phyloP scores from a whole-genome alignment of 1,140 invertebrate species.

The Phymorhynchus buccinoides region DNA sequence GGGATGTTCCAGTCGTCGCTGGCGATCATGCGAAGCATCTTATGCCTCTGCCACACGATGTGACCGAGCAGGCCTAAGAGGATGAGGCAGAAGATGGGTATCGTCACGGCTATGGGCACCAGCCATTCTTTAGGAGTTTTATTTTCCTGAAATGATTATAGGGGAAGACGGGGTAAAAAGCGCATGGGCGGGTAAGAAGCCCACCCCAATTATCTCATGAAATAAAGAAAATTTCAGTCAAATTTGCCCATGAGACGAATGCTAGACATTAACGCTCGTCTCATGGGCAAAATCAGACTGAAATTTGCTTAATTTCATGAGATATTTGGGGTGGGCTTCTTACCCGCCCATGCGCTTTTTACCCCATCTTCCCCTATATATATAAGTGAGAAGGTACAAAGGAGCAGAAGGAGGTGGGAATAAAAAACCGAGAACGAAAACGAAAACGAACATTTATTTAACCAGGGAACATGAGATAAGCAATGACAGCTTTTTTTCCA shows the following conservation, averaged over 20 bases:
- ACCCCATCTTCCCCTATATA: too few relatives aligned
- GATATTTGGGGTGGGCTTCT: not conserved
- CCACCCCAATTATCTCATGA: too few relatives aligned
- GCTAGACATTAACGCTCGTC: too few relatives aligned
- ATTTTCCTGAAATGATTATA: constrained; percentile 42
- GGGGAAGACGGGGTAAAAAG: not conserved
- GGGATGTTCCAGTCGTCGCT: constrained; percentile 62
- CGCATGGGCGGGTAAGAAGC: not conserved
- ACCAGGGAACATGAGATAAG: too few relatives aligned
- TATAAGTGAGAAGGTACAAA: too few relatives aligned
- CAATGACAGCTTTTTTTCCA: too few relatives aligned
- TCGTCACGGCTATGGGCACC: constrained; percentile 39
- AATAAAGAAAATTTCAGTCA: not conserved
- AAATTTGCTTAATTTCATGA: too few relatives aligned
- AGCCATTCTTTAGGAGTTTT: constrained; percentile 48
- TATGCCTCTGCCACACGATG: constrained; percentile 39
- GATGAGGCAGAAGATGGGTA: constrained; percentile 36
- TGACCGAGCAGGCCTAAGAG: constrained; percentile 32
- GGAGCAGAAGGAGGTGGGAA: too few relatives aligned
- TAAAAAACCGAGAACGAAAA: too few relatives aligned
- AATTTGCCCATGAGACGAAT: not conserved
- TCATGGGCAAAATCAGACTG: too few relatives aligned
- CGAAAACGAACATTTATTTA: too few relatives aligned
- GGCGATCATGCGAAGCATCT: constrained; percentile 48
- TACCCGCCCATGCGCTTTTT: too few relatives aligned